These are phyloP conservation scores for Lymantria monacha DNA, from an alignment of 2,888 invertebrate species.

Conservation along the genomic window DNA sequence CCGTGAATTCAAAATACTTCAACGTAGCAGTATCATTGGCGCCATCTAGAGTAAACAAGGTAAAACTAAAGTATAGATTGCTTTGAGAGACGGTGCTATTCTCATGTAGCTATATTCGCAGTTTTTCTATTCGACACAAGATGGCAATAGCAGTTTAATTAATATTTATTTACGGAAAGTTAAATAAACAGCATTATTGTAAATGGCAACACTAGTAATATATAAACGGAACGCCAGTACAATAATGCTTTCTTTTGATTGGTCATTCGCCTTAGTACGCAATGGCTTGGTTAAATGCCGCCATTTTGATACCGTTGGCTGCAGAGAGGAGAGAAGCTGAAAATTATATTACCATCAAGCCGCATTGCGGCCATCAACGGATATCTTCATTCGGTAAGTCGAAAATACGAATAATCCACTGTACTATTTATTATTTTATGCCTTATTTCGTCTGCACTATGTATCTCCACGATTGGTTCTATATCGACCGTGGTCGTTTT, in stretches of 20 bases:
- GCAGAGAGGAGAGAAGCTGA: constrained; percentile 17
- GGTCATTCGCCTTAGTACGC: constrained; percentile 44
- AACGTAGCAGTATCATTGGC: neutral
- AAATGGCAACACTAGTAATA: constrained; percentile 58
- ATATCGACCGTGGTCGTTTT: constrained; percentile 83
- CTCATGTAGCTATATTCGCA: too few species aligned
- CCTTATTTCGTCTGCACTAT: constrained; percentile 70
- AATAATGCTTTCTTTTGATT: constrained; percentile 68
- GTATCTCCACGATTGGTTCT: constrained; percentile 82
- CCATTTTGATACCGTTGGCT: constrained; percentile 60
- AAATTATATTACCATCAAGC: constrained; percentile 48
- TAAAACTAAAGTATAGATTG: neutral
- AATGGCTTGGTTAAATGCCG: constrained; percentile 49
- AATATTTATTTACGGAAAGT: neutral
- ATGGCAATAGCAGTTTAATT: constrained; percentile 17
- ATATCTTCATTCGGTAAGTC: constrained; percentile 51
- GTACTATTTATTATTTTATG: neutral
- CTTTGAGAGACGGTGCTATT: constrained; percentile 3
- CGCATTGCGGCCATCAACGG: constrained; percentile 66
- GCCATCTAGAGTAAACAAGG: constrained; percentile 26
- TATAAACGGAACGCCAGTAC: constrained; percentile 55
- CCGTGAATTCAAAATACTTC: too few species aligned
- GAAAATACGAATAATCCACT: constrained; percentile 3
- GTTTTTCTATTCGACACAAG: constrained; percentile 34
- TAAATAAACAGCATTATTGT: neutral